Percentiles rank a stretch among this genome's conserved stretches.
Evolutionary conservation across 2,113 vertebrate species (phyloP).

Genomic region (Forbesichthys papilliferus): DNA sequence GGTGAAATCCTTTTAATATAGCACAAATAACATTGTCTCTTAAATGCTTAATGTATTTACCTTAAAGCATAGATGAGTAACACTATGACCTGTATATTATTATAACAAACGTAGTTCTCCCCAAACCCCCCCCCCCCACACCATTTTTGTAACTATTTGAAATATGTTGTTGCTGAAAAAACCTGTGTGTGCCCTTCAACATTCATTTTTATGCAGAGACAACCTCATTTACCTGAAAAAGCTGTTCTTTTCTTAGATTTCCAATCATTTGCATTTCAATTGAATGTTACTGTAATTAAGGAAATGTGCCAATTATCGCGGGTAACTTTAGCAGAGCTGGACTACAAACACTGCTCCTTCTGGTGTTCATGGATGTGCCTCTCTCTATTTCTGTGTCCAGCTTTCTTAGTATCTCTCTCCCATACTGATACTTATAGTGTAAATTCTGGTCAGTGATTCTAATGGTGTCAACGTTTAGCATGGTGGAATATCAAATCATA

Average conservation of each 20-base stretch:
- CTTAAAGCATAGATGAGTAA: slow-evolving; percentile 19
- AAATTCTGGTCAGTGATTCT: slow-evolving; percentile 17
- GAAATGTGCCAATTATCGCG: slow-evolving; percentile 15
- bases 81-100: neutral
- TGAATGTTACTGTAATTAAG: slow-evolving; percentile 21
- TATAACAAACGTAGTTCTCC: neutral
- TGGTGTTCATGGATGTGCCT: slow-evolving; percentile 37
- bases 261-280: slow-evolving; percentile 9
- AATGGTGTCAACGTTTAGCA: slow-evolving; percentile 25
- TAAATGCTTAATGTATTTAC: slow-evolving; percentile 30
- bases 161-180: neutral
- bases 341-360: slow-evolving; percentile 43
- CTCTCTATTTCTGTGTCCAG: neutral
- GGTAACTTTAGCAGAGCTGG: slow-evolving; percentile 13
- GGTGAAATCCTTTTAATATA: slow-evolving; percentile 28
- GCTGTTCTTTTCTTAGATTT: slow-evolving; percentile 9
- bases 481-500: slow-evolving; percentile 30
- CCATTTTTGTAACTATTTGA: neutral
- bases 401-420: neutral
- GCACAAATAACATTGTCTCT: slow-evolving; percentile 25
- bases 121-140: neutral
- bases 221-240: slow-evolving; percentile 15
- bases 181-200: slow-evolving; percentile 37
- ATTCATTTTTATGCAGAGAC: slow-evolving; percentile 26
- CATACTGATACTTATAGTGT: neutral